Base-by-base conservation (phyloP, 2,797 vertebrate species). In the Megaceryle alcyon region DNA sequence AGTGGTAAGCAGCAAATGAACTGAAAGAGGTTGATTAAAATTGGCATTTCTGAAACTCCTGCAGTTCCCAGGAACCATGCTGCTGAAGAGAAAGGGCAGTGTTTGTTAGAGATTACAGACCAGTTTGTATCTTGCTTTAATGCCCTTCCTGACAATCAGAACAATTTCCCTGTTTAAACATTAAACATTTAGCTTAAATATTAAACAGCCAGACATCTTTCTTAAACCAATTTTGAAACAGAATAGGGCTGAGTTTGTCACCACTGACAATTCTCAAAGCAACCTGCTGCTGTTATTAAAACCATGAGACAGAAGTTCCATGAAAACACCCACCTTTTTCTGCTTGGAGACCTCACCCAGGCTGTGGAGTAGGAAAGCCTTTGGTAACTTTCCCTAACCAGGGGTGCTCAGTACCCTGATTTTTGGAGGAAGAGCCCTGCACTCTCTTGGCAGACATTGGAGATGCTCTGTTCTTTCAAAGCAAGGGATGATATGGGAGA, bases 101-200 rank as follows among this genome's bases (percentile, higher is more conserved):
- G 0, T 89, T 82, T 88, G 61, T 70, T 76, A 63, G 79, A 75
- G 51, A 84, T 90, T 84, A 84, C 13, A 82, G 68, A 77, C 81
- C 59, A 19, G 76, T 60, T 96, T 89, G 79, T 78, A 81, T 75
- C 69, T 68, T 71, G 80, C 72, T 79, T 94, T 92, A 83, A 54
- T 88, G 86, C 75, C 66, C 87, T 94, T 96, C 88, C 81, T 93
- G 84, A 93, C 90, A 91, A 94, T 84, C 86, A 81, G 82, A 90
- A 92, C 70, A 65, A 76, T 95, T 94, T 88, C 76, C 75, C 77
- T 88, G 82, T 96, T 95, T 94, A 96, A 96, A 93, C 94, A 96
- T 95, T 96, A 91, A 96, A 94, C 83, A 77, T 88, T 57, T 41
- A 49, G 88, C 68, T 97, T 97, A 94, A 96, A 95, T 94, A 95